These are phyloP conservation scores for Podargus strigoides DNA, from an alignment of 2,797 vertebrate genomes.

Conservation along the genomic window DNA sequence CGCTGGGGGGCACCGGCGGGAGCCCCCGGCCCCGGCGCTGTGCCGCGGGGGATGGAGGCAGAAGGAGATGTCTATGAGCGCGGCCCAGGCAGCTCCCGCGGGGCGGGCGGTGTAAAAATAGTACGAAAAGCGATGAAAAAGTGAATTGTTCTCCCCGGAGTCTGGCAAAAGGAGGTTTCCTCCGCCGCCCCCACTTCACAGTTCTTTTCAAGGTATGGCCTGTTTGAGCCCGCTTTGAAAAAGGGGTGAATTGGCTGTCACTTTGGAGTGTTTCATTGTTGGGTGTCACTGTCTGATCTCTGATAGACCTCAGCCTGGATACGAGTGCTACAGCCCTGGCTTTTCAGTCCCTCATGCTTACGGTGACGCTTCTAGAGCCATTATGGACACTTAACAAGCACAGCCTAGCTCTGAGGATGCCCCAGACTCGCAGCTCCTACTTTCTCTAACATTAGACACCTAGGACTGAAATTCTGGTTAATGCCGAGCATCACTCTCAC, in stretches of 20 bases:
- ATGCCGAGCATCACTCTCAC: background rate
- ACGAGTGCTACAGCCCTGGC: background rate
- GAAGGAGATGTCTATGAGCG: background rate
- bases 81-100: background rate
- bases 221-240: background rate
- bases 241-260: background rate
- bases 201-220: background rate
- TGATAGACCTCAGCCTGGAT: background rate
- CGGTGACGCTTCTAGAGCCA: background rate
- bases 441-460: background rate
- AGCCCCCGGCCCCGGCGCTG: background rate
- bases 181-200: background rate
- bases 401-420: background rate
- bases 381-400: background rate
- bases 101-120: no score
- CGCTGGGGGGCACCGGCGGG: background rate
- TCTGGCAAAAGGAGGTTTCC: background rate
- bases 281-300: background rate
- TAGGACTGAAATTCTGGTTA: background rate
- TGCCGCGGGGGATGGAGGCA: background rate
- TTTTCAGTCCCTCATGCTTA: background rate
- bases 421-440: background rate
- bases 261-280: background rate
- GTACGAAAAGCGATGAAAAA: background rate
- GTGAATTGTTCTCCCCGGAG: background rate